Evolutionary conservation across 2,888 invertebrate genomes (phyloP).

Genomic region (Mimas tiliae): DNA sequence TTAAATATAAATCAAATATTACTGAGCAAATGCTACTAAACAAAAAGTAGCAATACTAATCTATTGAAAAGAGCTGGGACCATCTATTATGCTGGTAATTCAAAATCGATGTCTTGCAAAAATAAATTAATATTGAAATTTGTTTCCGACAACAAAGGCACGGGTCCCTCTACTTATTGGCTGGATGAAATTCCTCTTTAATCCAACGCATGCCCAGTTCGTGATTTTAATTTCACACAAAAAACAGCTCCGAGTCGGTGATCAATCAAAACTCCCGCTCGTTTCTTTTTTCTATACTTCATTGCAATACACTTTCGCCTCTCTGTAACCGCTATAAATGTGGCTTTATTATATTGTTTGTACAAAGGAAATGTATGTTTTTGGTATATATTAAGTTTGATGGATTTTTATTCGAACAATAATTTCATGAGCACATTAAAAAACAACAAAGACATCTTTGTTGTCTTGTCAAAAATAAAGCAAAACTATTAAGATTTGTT

Average conservation of each 20-base stretch:
- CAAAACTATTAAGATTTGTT: background rate
- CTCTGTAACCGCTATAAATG: slow-evolving; percentile 78
- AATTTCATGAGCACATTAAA: slow-evolving; percentile 10
- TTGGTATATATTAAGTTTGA: slow-evolving; percentile 76
- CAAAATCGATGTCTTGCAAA: slow-evolving; percentile 67
- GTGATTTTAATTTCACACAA: slow-evolving; percentile 83
- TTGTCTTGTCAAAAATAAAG: background rate
- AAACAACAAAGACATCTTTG: slow-evolving; percentile 1
- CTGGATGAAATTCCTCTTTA: slow-evolving; percentile 76
- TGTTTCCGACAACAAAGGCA: slow-evolving; percentile 66
- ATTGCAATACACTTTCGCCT: slow-evolving; percentile 80
- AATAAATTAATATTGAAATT: slow-evolving; percentile 71
- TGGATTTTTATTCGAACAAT: slow-evolving; percentile 60
- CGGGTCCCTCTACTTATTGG: slow-evolving; percentile 65
- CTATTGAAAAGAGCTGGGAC: slow-evolving; percentile 41
- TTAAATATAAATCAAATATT: slow-evolving; percentile 26
- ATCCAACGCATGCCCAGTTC: slow-evolving; percentile 79
- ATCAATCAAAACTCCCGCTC: slow-evolving; percentile 81
- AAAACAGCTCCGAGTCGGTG: slow-evolving; percentile 78
- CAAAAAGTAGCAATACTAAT: slow-evolving; percentile 26
- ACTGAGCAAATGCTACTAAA: background rate
- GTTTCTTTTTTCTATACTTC: slow-evolving; percentile 76
- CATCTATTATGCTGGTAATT: slow-evolving; percentile 59
- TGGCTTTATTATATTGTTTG: slow-evolving; percentile 77
- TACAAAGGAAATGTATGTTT: slow-evolving; percentile 76